Conservation (phyloP, 2,888 invertebrate species). For the Liodrosophila aerea region DNA sequence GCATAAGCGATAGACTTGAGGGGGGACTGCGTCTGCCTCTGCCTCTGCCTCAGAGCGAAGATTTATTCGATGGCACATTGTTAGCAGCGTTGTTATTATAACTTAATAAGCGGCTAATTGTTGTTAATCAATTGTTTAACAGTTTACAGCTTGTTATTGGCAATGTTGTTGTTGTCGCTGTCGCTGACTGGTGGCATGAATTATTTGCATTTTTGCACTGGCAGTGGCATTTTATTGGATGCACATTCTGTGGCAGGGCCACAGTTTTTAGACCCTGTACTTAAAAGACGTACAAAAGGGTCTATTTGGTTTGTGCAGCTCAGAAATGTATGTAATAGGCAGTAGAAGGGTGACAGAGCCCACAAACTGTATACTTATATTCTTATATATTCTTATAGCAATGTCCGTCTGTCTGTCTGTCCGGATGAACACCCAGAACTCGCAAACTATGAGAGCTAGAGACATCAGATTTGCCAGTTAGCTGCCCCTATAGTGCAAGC, state of each 20-base stretch:
- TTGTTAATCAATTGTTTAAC: slow-evolving; percentile 81
- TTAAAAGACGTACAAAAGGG: too few relatives aligned
- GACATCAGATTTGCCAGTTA: too few relatives aligned
- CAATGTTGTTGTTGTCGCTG: slow-evolving; percentile 30
- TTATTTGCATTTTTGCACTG: slow-evolving; percentile 66
- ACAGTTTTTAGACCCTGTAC: too few relatives aligned
- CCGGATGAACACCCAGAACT: too few relatives aligned
- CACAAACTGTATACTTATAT: too few relatives aligned
- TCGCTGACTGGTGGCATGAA: slow-evolving; percentile 37
- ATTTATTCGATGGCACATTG: slow-evolving; percentile 54
- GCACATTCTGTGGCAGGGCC: slow-evolving; percentile 1
- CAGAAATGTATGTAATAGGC: too few relatives aligned
- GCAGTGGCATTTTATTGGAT: slow-evolving; percentile 39
- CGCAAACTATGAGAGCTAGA: too few relatives aligned
- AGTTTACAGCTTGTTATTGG: slow-evolving; percentile 70
- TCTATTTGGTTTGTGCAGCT: too few relatives aligned
- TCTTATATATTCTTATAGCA: too few relatives aligned
- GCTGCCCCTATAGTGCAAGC: too few relatives aligned
- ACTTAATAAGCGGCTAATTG: slow-evolving; percentile 80
- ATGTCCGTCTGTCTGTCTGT: too few relatives aligned
- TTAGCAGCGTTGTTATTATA: slow-evolving; percentile 66
- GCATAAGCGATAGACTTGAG: slow-evolving; percentile 56
- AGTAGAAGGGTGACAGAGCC: too few relatives aligned
- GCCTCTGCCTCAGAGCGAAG: slow-evolving; percentile 46
- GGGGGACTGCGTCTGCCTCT: slow-evolving; percentile 18